Evolutionary conservation across 1,140 invertebrate genomes (phyloP).

Genomic region (Bombus terrestris): DNA sequence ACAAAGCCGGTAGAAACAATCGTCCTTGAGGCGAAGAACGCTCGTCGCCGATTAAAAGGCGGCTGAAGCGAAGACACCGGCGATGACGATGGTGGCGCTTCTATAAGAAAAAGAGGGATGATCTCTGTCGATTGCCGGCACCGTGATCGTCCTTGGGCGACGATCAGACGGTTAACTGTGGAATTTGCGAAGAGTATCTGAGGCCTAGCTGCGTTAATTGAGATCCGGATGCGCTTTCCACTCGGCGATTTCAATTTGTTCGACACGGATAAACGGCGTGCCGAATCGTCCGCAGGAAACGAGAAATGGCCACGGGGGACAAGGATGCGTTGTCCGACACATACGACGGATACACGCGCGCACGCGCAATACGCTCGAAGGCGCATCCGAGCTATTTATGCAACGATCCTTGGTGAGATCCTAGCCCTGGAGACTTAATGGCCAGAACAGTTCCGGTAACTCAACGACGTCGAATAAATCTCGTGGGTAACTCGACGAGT

Average conservation of each 20-base stretch:
- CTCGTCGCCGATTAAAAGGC: conserved; percentile 25
- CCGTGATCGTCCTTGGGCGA: conserved; percentile 15
- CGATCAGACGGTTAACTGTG: conserved; percentile 38
- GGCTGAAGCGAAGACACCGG: not conserved
- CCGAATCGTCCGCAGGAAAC: conserved; percentile 19
- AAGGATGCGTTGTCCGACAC: not conserved
- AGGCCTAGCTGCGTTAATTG: conserved; percentile 63
- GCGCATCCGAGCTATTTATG: conserved; percentile 10
- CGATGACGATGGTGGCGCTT: not conserved
- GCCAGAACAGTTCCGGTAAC: conserved; percentile 17
- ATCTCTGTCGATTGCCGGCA: not conserved
- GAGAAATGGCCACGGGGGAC: not conserved
- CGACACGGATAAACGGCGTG: conserved; percentile 29
- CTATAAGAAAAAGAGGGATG: not conserved
- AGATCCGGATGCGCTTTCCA: conserved; percentile 56
- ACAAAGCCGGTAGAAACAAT: conserved; percentile 6
- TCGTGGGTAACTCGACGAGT: conserved; percentile 6
- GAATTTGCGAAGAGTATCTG: conserved; percentile 13
- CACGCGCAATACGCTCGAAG: conserved; percentile 4
- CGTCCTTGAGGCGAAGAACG: conserved; percentile 30
- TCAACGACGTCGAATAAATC: conserved; percentile 9
- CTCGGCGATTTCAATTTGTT: conserved; percentile 65
- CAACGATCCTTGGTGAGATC: conserved; percentile 5
- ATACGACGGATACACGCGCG: not conserved
- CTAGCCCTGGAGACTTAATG: not conserved